phyloP scores from a whole-genome alignment of 2,888 invertebrate genomes.

The Chorisops tibialis region DNA sequence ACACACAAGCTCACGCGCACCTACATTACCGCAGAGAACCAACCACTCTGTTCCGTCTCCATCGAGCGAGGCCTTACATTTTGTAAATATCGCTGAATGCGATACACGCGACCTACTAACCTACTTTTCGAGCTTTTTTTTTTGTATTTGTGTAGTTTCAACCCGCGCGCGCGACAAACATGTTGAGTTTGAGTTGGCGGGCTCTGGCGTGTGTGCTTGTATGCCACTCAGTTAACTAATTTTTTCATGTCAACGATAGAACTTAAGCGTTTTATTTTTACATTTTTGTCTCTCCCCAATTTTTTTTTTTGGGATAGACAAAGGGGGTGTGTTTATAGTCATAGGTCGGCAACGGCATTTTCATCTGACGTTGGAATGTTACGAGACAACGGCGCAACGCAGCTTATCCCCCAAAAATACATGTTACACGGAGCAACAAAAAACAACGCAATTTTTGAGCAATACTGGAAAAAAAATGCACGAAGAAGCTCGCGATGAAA shows the following conservation, averaged over 20 bases:
- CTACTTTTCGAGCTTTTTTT: constrained; percentile 61
- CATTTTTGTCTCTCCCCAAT: too few relatives aligned
- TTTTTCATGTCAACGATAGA: constrained; percentile 4
- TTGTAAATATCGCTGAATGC: constrained; percentile 25
- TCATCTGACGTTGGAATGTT: constrained; percentile 6
- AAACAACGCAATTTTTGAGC: neutral
- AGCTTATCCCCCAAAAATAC: neutral
- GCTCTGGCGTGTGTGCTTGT: neutral
- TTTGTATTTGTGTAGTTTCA: constrained; percentile 26
- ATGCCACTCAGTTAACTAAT: neutral
- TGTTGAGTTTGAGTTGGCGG: neutral
- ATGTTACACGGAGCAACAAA: constrained; percentile 1
- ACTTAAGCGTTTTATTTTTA: neutral
- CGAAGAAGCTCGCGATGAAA: neutral
- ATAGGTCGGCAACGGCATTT: constrained; percentile 5
- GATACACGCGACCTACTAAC: constrained; percentile 66
- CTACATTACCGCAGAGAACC: neutral
- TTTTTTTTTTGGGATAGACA: constrained; percentile 1
- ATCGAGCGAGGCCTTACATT: neutral
- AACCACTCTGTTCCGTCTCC: neutral
- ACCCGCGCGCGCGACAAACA: neutral
- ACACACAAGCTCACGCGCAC: neutral
- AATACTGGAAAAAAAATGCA: neutral
- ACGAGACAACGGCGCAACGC: constrained; percentile 1
- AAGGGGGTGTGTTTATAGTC: constrained; percentile 17